These are phyloP conservation scores for Drosophila merina DNA, from an alignment of 2,888 invertebrate genomes.

Conservation along the genomic window DNA sequence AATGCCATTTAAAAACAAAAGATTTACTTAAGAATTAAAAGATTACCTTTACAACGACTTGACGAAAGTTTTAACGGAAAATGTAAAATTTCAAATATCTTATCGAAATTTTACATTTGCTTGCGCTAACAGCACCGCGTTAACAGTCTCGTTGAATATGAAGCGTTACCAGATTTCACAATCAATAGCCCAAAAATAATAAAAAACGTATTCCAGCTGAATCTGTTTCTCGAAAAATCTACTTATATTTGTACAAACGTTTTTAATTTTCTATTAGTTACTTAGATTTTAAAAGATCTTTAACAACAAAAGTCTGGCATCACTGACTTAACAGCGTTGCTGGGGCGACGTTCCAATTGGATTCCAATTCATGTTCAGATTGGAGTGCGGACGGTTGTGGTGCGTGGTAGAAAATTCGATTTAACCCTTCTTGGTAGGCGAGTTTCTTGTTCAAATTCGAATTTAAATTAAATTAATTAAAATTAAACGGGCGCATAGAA, in stretches of 20 bases:
- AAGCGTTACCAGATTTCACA: not conserved
- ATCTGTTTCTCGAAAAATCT: not conserved
- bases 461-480: not conserved
- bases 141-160: not conserved
- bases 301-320: not conserved
- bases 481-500: not conserved
- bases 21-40: too few species aligned
- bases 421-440: slow-evolving; percentile 7
- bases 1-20: too few species aligned
- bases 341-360: slow-evolving; percentile 7
- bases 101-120: not conserved
- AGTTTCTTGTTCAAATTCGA: slow-evolving; percentile 1
- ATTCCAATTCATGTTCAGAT: slow-evolving; percentile 17
- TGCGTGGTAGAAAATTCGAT: slow-evolving; percentile 14
- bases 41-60: not conserved
- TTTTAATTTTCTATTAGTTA: not conserved
- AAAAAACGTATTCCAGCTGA: not conserved
- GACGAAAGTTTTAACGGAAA: not conserved
- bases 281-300: not conserved
- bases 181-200: not conserved
- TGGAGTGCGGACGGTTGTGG: slow-evolving; percentile 19
- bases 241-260: not conserved
- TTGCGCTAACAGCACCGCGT: not conserved
- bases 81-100: not conserved
- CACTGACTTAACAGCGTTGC: not conserved